Evolutionary conservation across 2,888 invertebrate genomes (phyloP).

Genomic region (Lepidochitona cinerea): DNA sequence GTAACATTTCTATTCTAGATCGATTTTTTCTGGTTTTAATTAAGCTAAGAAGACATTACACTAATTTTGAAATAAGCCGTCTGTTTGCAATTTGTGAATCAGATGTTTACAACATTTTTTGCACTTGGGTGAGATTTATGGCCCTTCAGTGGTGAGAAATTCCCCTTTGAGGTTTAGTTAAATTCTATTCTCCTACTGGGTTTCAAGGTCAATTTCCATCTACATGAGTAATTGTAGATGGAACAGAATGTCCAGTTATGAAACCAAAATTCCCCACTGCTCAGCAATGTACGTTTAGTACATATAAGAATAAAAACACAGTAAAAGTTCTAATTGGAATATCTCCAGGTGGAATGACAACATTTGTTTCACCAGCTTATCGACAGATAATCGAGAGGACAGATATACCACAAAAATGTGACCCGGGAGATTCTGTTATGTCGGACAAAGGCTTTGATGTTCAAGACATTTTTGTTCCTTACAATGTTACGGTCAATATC

Average conservation of each 20-base stretch:
- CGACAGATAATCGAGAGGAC: conserved; percentile 32
- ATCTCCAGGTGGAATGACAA: conserved; percentile 13
- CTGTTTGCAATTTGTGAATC: conserved; percentile 22
- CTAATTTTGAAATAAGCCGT: not conserved
- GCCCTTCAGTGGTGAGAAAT: conserved; percentile 12
- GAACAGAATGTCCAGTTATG: conserved; percentile 21
- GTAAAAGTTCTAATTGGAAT: conserved; percentile 22
- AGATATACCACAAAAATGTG: conserved; percentile 15
- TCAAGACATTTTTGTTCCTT: conserved; percentile 31
- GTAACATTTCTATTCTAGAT: not conserved
- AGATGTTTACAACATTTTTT: conserved; percentile 23
- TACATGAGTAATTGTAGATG: conserved; percentile 37
- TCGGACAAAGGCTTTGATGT: conserved; percentile 31
- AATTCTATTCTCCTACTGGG: conserved; percentile 16
- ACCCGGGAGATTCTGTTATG: conserved; percentile 29
- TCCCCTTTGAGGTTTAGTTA: conserved; percentile 3
- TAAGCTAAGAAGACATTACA: not conserved
- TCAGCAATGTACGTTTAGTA: too few species aligned
- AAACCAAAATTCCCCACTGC: conserved; percentile 11
- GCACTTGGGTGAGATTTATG: conserved; percentile 21
- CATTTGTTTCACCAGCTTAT: not conserved
- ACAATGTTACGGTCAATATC: conserved; percentile 32
- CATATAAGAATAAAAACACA: conserved; percentile 16
- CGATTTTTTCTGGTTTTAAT: not conserved
- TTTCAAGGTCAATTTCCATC: conserved; percentile 13